These are phyloP conservation scores for Petroica traversi DNA, from an alignment of 2,113 vertebrate species.

Conservation along the genomic window DNA sequence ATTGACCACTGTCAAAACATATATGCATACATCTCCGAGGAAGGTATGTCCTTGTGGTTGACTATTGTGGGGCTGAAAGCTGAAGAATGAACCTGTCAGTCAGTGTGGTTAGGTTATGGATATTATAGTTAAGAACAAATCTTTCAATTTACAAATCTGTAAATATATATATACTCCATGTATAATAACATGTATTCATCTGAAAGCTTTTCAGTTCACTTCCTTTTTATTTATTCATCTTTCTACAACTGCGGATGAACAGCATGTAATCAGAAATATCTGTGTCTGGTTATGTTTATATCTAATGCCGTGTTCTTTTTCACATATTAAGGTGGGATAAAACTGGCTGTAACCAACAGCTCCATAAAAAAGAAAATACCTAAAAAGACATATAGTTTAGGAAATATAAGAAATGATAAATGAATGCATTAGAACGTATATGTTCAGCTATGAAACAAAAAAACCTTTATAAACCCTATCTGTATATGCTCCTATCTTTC, in stretches of 20 bases:
- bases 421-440: not conserved
- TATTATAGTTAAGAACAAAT: fast-evolving
- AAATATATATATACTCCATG: not conserved
- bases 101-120: not conserved
- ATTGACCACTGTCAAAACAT: not conserved
- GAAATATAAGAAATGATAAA: not conserved
- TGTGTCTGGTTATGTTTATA: not conserved
- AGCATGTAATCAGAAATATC: not conserved
- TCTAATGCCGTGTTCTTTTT: not conserved
- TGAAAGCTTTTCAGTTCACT: not conserved
- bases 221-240: not conserved
- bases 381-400: not conserved
- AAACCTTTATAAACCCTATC: not conserved
- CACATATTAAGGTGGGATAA: not conserved
- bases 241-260: not conserved
- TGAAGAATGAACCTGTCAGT: not conserved
- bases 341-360: not conserved
- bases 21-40: not conserved
- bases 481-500: not conserved
- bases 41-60: not conserved
- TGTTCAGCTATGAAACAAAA: not conserved
- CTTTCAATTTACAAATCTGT: not conserved
- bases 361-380: not conserved
- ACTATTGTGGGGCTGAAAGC: not conserved
- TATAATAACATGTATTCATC: not conserved